Base-by-base conservation (phyloP, 92 coral and sea anemone species). In the Scolanthus callimorphus region DNA sequence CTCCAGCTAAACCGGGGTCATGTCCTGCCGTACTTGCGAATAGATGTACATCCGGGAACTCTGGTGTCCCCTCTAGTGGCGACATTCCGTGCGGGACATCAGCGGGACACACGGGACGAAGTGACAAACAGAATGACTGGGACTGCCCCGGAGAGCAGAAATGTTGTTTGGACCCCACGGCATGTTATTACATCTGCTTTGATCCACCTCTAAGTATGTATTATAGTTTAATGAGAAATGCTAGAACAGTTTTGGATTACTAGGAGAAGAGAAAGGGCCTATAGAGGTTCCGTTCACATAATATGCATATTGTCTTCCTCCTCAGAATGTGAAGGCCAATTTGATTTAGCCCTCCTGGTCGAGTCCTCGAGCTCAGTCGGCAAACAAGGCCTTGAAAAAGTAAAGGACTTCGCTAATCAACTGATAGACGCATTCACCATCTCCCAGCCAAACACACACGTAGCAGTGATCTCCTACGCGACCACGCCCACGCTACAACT, bases 341-440 rank as follows among this genome's bases (percentile, higher is more conserved):
- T 63, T 34, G 95, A 86, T 49, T 46, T 86, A 47, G 73, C 85
- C n/a, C 50, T 86, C 47, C 63, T 62, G 0, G 8, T 86, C 19
- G 95, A 86, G 39, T 49, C 74, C 17, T 76, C 95, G 17, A 67
- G 48, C 4, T 39, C 57, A 15, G 48, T 78, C 22, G 94, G 84
- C 1, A 47, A 57, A 11, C 44, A 29, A 19, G 73, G 83, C 17
- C 60, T 86, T 24, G 29, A 29, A 9, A 67, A 81, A 39, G 62
- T 67, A 28, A 86, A 86, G 71, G 51, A 51, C 2, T 76, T 81
- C 27, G 78, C 82, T 2, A 81, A 63, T 15, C 74, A 72, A 11
- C 76, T 86, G 4, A 64, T 82, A 26, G 78, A 76, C 46, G 89
- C 85, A 3, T 86, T 86, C 25, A 74, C 85, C 1, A 57, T 86